These are phyloP conservation scores for Agrochola lychnidis DNA, from an alignment of 2,888 invertebrate genomes.

Conservation along the genomic window DNA sequence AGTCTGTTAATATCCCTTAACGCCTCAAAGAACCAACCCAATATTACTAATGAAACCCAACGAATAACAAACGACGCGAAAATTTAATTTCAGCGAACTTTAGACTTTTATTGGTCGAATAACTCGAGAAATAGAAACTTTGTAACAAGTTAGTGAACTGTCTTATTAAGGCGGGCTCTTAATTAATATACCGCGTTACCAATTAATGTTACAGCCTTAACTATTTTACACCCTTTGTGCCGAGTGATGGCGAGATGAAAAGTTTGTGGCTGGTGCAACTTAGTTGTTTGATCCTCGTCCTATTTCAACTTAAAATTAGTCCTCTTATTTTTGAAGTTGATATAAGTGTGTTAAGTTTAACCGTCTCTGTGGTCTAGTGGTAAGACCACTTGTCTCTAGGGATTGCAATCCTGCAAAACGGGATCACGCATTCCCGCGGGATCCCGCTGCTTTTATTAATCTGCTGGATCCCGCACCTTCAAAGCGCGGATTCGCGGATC, in stretches of 20 bases:
- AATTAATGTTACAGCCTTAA: conserved; percentile 66
- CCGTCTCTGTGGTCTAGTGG: no score
- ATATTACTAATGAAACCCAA: conserved; percentile 32
- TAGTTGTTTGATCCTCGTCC: neutral
- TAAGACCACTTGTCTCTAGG: no score
- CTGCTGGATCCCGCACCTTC: no score
- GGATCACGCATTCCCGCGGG: no score
- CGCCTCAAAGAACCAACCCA: conserved; percentile 34
- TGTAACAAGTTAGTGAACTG: conserved; percentile 61
- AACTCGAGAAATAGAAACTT: conserved; percentile 65
- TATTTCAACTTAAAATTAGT: no score
- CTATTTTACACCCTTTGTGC: conserved; percentile 50
- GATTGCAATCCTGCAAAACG: no score
- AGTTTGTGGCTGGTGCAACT: conserved; percentile 18
- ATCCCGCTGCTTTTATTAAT: no score
- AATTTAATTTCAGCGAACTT: conserved; percentile 65
- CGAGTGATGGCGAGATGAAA: conserved; percentile 9
- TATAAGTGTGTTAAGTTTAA: no score
- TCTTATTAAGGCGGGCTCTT: conserved; percentile 65
- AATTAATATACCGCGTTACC: conserved; percentile 72
- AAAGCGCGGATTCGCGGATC: no score
- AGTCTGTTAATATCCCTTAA: neutral
- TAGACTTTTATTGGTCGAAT: conserved; percentile 65
- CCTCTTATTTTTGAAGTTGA: no score
- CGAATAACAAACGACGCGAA: conserved; percentile 59